phyloP scores from a whole-genome alignment of 1,140 invertebrate genomes.

The Laupala kohalensis region DNA sequence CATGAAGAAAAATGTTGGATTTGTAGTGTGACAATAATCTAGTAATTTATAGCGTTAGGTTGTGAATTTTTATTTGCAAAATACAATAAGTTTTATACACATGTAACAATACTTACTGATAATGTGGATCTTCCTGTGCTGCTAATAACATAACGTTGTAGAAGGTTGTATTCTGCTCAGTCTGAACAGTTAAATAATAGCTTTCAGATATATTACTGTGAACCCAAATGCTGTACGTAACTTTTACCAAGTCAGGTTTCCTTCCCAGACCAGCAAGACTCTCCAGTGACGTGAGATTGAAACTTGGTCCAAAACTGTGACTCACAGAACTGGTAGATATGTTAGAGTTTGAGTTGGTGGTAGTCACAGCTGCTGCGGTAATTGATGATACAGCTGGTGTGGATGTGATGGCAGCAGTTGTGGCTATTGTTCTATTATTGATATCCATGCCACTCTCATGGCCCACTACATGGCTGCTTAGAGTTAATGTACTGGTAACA shows the following conservation, averaged over 20 bases:
- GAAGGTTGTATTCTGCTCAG: conserved; percentile 63
- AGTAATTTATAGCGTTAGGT: too few species aligned
- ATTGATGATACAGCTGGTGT: background rate
- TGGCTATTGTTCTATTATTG: background rate
- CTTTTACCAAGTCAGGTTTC: conserved; percentile 35
- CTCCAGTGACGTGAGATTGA: background rate
- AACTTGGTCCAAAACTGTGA: background rate
- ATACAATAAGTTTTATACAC: conserved; percentile 21
- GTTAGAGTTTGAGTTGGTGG: background rate
- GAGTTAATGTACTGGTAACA: background rate
- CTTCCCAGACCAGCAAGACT: background rate
- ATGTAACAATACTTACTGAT: conserved; percentile 23
- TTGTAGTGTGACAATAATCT: too few species aligned
- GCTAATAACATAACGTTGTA: conserved; percentile 74
- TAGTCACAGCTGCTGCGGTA: background rate
- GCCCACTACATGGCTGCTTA: background rate
- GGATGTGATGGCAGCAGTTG: background rate
- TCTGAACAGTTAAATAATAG: conserved; percentile 49
- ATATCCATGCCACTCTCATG: background rate
- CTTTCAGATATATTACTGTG: conserved; percentile 67
- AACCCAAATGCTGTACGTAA: conserved; percentile 75
- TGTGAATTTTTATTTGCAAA: too few species aligned
- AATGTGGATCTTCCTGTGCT: conserved; percentile 48
- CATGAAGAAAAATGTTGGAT: too few species aligned
- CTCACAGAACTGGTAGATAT: background rate